Evolutionary conservation across 2,797 vertebrate species (phyloP).

Genomic region (Xiphorhynchus erythropygius): DNA sequence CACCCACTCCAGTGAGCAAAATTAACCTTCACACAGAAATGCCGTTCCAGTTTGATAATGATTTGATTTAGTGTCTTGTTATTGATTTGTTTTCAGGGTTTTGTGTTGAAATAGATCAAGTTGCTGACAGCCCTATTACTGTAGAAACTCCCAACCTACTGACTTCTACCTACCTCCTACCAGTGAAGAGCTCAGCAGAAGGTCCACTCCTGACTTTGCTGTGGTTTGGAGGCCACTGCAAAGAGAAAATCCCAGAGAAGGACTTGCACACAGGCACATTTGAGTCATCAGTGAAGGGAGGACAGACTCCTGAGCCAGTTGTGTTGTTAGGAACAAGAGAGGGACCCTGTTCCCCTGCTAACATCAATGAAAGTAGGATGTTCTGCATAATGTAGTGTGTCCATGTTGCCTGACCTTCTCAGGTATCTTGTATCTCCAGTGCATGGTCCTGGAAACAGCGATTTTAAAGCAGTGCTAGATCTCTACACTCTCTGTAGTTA

Average conservation of each 20-base stretch:
- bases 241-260: background rate
- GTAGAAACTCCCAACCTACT: slow-evolving; percentile 53
- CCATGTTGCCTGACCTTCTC: background rate
- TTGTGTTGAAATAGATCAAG: slow-evolving; percentile 69
- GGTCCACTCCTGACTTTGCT: background rate
- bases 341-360: background rate
- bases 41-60: slow-evolving; percentile 59
- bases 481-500: background rate
- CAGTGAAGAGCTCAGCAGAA: slow-evolving; percentile 17
- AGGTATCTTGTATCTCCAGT: background rate
- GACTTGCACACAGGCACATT: background rate
- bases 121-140: slow-evolving; percentile 73
- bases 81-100: slow-evolving; percentile 72
- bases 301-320: background rate
- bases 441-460: background rate
- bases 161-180: slow-evolving; percentile 29
- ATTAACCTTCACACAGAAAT: slow-evolving; percentile 64
- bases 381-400: background rate
- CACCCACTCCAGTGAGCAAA: slow-evolving; percentile 64
- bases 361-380: background rate
- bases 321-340: background rate
- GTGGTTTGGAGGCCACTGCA: slow-evolving; percentile 5
- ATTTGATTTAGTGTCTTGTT: slow-evolving; percentile 73
- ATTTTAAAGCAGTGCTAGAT: background rate
- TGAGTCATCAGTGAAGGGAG: background rate